Percentiles rank a stretch among this genome's conserved stretches.
Evolutionary conservation across 2,888 invertebrate genomes (phyloP).

Genomic region (Parascotia fuliginaria): DNA sequence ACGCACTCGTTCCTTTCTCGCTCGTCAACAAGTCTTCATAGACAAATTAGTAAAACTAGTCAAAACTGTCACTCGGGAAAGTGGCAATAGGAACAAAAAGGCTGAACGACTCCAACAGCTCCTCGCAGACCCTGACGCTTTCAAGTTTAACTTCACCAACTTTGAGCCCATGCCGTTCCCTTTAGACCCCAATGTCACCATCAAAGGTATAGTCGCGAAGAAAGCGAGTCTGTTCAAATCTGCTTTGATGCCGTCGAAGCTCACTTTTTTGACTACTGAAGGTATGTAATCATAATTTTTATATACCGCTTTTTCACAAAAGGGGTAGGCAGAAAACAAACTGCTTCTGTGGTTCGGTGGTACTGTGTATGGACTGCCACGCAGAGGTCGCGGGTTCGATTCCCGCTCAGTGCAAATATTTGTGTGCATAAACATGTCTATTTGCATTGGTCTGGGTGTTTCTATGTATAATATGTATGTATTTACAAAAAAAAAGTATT

Average conservation of each 20-base stretch:
- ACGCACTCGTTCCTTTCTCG: conserved; percentile 90
- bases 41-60: conserved; percentile 95
- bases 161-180: conserved; percentile 98
- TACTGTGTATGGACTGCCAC: too few relatives aligned
- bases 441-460: too few relatives aligned
- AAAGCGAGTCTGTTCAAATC: conserved; percentile 98
- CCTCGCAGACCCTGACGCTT: conserved; percentile 91
- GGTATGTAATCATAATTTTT: conserved; percentile 89
- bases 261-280: conserved; percentile 94
- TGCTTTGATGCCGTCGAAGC: conserved; percentile 96
- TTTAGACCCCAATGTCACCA: conserved; percentile 95
- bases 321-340: too few relatives aligned
- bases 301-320: too few relatives aligned
- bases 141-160: conserved; percentile 94
- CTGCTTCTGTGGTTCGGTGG: too few relatives aligned
- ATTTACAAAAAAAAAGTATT: too few relatives aligned
- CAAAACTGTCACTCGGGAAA: conserved; percentile 95
- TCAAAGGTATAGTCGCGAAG: conserved; percentile 94
- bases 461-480: too few relatives aligned
- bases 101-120: conserved; percentile 94
- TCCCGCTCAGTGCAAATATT: too few relatives aligned
- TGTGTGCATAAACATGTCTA: too few relatives aligned
- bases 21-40: conserved; percentile 95
- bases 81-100: conserved; percentile 96
- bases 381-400: too few relatives aligned